These are phyloP conservation scores for Dione vanillae DNA, from an alignment of 2,888 invertebrate genomes.

Conservation along the genomic window DNA sequence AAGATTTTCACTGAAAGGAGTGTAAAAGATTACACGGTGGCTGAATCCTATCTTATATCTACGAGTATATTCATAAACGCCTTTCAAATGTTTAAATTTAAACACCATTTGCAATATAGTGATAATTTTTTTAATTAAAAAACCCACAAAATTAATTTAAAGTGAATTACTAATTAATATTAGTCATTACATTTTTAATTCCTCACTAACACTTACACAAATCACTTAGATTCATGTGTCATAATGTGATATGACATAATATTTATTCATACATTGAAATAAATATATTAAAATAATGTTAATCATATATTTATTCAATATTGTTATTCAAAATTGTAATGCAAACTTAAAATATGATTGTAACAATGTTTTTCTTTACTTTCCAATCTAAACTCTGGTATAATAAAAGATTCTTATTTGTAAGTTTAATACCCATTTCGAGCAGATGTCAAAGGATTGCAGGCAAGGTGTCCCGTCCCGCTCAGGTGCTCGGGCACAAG, in stretches of 20 bases:
- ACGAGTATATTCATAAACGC: conserved; percentile 27
- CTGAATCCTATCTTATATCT: conserved; percentile 48
- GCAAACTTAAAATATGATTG: not conserved
- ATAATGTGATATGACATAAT: no score
- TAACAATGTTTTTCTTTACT: conserved; percentile 11
- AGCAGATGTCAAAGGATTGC: conserved; percentile 76
- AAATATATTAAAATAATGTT: no score
- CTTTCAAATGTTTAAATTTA: not conserved
- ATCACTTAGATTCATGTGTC: no score
- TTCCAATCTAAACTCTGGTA: conserved; percentile 38
- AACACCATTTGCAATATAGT: no score
- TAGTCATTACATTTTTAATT: not conserved
- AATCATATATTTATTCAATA: no score
- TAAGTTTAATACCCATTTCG: conserved; percentile 36
- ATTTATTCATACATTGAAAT: no score
- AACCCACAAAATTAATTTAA: no score
- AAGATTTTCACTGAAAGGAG: conserved; percentile 46
- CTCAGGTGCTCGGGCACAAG: conserved; percentile 80
- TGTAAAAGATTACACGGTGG: conserved; percentile 50
- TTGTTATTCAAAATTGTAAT: not conserved
- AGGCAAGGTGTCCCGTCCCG: conserved; percentile 70
- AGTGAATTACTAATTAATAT: no score
- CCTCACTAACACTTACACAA: not conserved
- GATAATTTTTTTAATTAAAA: no score
- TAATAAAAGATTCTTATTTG: conserved; percentile 35